phyloP scores from a whole-genome alignment of 2,113 vertebrate species.

The Mugil cephalus region DNA sequence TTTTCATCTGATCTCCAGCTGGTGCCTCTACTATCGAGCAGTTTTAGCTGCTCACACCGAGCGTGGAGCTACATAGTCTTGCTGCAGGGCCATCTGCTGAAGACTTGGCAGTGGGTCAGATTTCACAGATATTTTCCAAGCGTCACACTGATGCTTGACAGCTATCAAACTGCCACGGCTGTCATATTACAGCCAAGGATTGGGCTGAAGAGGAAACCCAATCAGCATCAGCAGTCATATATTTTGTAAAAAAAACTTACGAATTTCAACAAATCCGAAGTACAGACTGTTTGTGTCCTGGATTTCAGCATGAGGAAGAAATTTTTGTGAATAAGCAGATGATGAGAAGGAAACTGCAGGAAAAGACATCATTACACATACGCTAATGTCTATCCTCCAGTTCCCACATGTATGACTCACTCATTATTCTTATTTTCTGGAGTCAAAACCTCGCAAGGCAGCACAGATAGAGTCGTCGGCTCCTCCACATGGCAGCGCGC shows the following conservation, averaged over 20 bases:
- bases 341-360: background rate
- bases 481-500: slow-evolving; percentile 19
- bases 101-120: slow-evolving; percentile 62
- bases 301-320: background rate
- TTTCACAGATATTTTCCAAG: slow-evolving; percentile 51
- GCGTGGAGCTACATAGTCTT: slow-evolving; percentile 31
- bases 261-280: slow-evolving; percentile 1
- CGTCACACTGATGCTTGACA: slow-evolving; percentile 51
- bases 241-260: slow-evolving; percentile 14
- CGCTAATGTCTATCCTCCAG: slow-evolving; percentile 6
- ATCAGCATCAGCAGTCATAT: background rate
- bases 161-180: slow-evolving; percentile 47
- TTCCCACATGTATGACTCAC: slow-evolving; percentile 50
- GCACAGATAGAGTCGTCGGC: slow-evolving; percentile 3
- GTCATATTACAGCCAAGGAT: slow-evolving; percentile 33
- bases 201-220: slow-evolving; percentile 38
- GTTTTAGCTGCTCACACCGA: slow-evolving; percentile 49
- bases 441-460: slow-evolving; percentile 21
- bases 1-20: slow-evolving; percentile 57
- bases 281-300: background rate
- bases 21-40: slow-evolving; percentile 46
- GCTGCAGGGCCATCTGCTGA: slow-evolving; percentile 67
- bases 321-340: background rate
- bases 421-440: slow-evolving; percentile 4
- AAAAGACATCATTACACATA: slow-evolving; percentile 4